Percentiles rank a stretch among this genome's conserved stretches.
Conservation (phyloP, 2,113 vertebrate genomes). For the Menura novaehollandiae region DNA sequence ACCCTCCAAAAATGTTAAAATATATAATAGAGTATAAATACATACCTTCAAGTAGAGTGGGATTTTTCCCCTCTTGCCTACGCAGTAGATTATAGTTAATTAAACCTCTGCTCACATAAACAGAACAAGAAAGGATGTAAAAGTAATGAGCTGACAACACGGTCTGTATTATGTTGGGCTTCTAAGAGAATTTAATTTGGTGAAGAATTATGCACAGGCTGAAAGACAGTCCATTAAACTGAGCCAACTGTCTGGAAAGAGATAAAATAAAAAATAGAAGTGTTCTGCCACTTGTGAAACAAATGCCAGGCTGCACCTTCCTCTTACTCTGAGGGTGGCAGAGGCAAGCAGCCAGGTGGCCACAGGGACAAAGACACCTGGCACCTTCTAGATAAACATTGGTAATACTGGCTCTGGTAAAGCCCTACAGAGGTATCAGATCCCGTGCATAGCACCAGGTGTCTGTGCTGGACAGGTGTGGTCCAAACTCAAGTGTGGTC, state of each 20-base stretch:
- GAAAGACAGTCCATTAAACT: constrained; percentile 78
- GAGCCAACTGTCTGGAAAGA: constrained; percentile 78
- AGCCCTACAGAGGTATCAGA: background rate
- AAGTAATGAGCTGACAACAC: constrained; percentile 80
- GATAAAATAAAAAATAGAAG: constrained; percentile 69
- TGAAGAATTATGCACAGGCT: constrained; percentile 77
- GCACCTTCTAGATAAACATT: background rate
- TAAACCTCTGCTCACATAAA: constrained; percentile 78
- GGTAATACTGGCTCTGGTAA: background rate
- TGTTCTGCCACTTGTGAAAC: constrained; percentile 56
- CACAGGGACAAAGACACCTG: background rate
- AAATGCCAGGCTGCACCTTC: background rate
- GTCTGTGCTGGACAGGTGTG: background rate
- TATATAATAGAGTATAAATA: constrained; percentile 16
- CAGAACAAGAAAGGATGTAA: constrained; percentile 78
- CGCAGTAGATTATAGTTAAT: constrained; percentile 77
- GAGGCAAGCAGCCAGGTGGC: background rate
- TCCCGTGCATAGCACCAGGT: no score
- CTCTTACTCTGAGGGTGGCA: background rate
- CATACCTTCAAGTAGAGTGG: background rate
- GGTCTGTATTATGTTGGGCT: constrained; percentile 72
- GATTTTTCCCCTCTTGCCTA: constrained; percentile 55
- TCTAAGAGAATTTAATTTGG: constrained; percentile 81
- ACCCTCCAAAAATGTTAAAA: background rate
- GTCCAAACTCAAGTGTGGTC: background rate